Evolutionary conservation across 2,888 invertebrate genomes (phyloP).

Genomic region (Micropterix aruncella): DNA sequence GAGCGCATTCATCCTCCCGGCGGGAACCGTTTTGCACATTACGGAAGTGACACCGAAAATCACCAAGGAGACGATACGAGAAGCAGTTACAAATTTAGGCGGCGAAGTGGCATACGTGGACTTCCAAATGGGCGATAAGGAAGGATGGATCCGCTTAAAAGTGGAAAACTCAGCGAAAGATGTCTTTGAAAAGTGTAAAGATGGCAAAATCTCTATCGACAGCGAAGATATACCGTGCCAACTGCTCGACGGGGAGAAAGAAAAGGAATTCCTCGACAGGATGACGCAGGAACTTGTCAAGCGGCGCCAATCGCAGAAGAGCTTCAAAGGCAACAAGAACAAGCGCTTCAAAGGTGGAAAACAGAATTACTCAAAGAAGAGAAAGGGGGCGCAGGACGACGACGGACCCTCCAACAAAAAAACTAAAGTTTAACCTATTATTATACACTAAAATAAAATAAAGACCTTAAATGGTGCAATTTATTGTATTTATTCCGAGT

Average conservation of each 20-base stretch:
- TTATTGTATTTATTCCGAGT: too few relatives aligned
- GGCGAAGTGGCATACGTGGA: conserved; percentile 60
- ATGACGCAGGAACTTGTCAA: conserved; percentile 46
- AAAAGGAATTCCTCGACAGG: conserved; percentile 48
- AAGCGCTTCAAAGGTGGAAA: conserved; percentile 16
- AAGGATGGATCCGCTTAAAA: conserved; percentile 58
- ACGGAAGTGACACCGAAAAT: conserved; percentile 44
- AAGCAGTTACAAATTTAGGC: conserved; percentile 44
- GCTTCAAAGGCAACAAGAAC: conserved; percentile 22
- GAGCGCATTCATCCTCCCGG: conserved; percentile 42
- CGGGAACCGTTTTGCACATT: conserved; percentile 62
- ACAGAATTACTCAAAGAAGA: conserved; percentile 24
- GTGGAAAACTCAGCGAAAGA: conserved; percentile 55
- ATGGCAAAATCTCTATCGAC: conserved; percentile 42
- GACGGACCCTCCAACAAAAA: neutral
- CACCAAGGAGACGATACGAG: conserved; percentile 60
- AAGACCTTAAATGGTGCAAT: too few relatives aligned
- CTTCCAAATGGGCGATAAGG: conserved; percentile 56
- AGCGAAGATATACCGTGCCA: conserved; percentile 38
- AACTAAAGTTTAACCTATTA: too few relatives aligned
- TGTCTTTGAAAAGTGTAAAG: conserved; percentile 45
- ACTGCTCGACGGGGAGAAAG: conserved; percentile 57
- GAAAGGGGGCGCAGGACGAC: conserved; percentile 10
- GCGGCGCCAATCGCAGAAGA: conserved; percentile 34
- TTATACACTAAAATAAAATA: too few relatives aligned